Base-by-base conservation (phyloP, 37 sponge, comb jelly and placozoan genomes). In the Trichoplax adhaerens region DNA sequence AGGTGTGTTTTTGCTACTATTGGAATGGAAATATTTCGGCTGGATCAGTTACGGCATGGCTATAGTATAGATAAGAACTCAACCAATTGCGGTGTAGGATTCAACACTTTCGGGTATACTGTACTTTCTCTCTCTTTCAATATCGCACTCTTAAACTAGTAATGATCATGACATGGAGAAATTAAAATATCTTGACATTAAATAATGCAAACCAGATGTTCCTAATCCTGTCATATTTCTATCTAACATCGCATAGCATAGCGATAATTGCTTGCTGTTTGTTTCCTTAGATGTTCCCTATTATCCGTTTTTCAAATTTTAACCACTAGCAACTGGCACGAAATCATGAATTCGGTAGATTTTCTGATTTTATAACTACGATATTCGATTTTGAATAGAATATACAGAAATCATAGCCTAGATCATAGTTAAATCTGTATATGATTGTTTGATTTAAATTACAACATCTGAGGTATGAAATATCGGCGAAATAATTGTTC, bases 241-340 rank as follows among this genome's bases (percentile, higher is more conserved):
- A 29, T 29, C 29, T 29, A 29, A 29, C 29, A 29, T 29, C 29
- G 29, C 29, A 29, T 29, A 29, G 29, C 29, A 29, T 29, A 29
- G 29, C 29, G 29, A 29, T 29, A 29, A 29, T 29, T 29, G 29
- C 29, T 29, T 29, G 6, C 12, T 58, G 6, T 54, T 6, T 54
- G 64, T 57, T 7, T 47, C 48, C 2, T 7, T 76, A 76, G 77
- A 76, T 85, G 85, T 54, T 81, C 85, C 12, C 74, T 73, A 46
- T 59, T 73, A 50, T 73, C 77, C 50, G 59, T 81, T 59, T 81
- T 85, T 61, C 85, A 81, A 55, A 63, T 85, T 49, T 57, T 72
- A 53, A 77, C 75, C 50, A 76, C 81, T 61, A 85, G 72, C 72
- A 85, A 85, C 71, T 85, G 85, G 85, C 74, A 82, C 62, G 81